Base-by-base conservation (phyloP, 2,888 invertebrate species). In the Sminthurinus aureus region DNA sequence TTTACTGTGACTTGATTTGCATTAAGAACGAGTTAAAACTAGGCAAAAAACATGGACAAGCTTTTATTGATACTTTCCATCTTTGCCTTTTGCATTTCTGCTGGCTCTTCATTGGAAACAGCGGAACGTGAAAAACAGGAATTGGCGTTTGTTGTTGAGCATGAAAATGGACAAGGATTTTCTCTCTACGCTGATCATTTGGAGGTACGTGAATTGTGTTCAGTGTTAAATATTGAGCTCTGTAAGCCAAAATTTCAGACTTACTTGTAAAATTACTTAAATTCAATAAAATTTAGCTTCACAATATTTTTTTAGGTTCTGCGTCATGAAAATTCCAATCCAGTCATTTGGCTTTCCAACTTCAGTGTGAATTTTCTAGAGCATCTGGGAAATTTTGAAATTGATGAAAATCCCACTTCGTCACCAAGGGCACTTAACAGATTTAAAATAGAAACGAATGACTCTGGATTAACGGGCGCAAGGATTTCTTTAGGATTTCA, bases 311-410 rank as follows among this genome's bases (percentile, higher is more conserved):
- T n/a, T 2, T 12, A 71, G 71, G 71, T 71, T 11, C 24, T 71
- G 2, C 20, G 22, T 3, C 71, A 71, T 11, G 71, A 71, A 13
- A 22, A 9, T 24, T 52, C 52, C 52, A 52, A 52, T 52, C 13
- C 52, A 13, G 52, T 13, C 8, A 52, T 52, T 52, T 52, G 52
- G 24, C 24, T 71, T 20, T 20, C 71, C 3, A 24, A 71, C 22
- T 71, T 22, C 24, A 24, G 24, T 71, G 22, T 71, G 9, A 20
- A 71, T 13, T 71, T 71, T 22, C n/a, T 22, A 22, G 71, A 71
- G 22, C 71, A 71, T 22, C 24, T 71, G 22, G 71, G 71, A 22
- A 71, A 24, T 71, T 71, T 71, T 71, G 24, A 22, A 6, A 71
- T 71, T 71, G 22, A 6, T 3, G 71, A 71, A 71, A 71, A 71